Conservation (phyloP, 1,140 invertebrate species). For the Gryon sp. region DNA sequence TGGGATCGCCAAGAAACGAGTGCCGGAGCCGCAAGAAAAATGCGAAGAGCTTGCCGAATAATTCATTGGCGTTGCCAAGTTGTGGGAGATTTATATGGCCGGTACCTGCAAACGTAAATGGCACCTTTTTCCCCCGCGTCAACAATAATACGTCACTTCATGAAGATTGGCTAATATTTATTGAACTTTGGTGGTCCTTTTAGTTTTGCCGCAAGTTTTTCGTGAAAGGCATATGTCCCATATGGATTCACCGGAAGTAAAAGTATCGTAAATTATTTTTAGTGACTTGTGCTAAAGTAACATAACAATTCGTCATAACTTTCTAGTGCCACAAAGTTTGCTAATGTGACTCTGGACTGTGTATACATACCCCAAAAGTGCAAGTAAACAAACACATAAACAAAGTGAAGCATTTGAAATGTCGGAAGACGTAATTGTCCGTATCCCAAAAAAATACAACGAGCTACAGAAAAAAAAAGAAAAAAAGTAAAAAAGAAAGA, state of each 20-base stretch:
- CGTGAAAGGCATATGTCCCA: slow-evolving; percentile 27
- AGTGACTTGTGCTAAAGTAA: slow-evolving; percentile 34
- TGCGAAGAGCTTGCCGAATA: slow-evolving; percentile 46
- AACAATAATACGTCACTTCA: slow-evolving; percentile 42
- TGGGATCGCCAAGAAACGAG: slow-evolving; percentile 2
- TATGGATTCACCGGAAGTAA: slow-evolving; percentile 23
- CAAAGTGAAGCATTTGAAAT: too few species aligned
- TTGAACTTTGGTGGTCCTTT: slow-evolving; percentile 16
- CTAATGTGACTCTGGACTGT: not conserved
- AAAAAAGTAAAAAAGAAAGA: too few species aligned
- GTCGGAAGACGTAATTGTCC: too few species aligned
- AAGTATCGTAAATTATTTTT: slow-evolving; percentile 39
- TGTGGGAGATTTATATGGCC: slow-evolving; percentile 34
- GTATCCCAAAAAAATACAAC: too few species aligned
- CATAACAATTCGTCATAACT: slow-evolving; percentile 30
- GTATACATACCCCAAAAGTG: too few species aligned
- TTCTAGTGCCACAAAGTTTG: slow-evolving; percentile 17
- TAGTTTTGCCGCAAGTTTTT: slow-evolving; percentile 36
- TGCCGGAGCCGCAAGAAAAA: slow-evolving; percentile 27
- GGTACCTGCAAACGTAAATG: slow-evolving; percentile 52
- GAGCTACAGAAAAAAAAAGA: too few species aligned
- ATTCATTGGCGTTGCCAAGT: slow-evolving; percentile 48
- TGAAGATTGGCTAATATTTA: slow-evolving; percentile 53
- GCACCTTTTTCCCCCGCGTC: slow-evolving; percentile 34
- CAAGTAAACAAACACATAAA: too few species aligned